Conservation (phyloP, 2,797 vertebrate species). For the Myotis planiceps region DNA sequence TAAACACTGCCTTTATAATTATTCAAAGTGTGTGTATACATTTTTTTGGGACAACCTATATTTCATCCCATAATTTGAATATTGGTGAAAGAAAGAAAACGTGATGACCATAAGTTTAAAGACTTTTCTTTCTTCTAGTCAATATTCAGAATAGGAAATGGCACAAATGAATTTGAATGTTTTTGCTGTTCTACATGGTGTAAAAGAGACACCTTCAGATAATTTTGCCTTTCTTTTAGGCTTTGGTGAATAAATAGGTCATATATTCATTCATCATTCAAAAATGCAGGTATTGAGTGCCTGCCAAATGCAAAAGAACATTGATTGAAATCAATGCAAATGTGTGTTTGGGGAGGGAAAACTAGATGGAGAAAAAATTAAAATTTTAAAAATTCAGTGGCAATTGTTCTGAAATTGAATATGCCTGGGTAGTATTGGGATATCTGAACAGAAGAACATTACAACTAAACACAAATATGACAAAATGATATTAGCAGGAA, state of each 20-base stretch:
- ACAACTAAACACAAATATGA: neutral
- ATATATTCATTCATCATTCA: neutral
- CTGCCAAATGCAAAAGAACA: neutral
- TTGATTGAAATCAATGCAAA: neutral
- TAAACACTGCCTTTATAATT: too few species aligned
- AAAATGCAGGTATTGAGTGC: neutral
- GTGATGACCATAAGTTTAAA: neutral
- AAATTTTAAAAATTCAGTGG: neutral
- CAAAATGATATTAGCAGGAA: neutral
- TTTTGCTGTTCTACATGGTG: neutral
- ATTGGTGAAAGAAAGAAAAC: neutral
- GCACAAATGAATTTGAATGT: neutral
- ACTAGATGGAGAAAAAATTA: neutral
- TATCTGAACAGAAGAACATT: neutral
- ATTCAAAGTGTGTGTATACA: too few species aligned
- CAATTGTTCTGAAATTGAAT: neutral
- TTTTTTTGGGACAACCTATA: too few species aligned
- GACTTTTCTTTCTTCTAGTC: neutral
- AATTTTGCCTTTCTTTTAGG: neutral
- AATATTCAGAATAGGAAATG: neutral
- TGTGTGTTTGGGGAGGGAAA: neutral
- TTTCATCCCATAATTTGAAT: neutral
- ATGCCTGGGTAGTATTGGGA: neutral
- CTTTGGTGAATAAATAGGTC: neutral
- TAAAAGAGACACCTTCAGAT: neutral